Percentiles rank a stretch among this genome's conserved stretches.
phyloP scores from a whole-genome alignment of 2,888 invertebrate genomes.

The Strigamia crassipes region DNA sequence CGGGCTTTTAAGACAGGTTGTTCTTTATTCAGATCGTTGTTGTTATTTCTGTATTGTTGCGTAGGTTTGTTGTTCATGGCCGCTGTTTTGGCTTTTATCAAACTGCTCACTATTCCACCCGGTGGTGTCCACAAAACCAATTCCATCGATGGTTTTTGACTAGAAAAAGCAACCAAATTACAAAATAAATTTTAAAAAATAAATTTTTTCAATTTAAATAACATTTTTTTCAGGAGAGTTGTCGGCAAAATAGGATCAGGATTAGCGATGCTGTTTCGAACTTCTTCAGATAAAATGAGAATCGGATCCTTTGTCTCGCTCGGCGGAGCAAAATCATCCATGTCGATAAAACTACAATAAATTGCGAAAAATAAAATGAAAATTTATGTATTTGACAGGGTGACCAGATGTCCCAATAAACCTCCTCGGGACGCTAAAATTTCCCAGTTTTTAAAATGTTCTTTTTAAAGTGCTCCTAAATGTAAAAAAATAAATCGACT shows the following conservation, averaged over 20 bases:
- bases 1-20: background rate
- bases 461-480: too few species aligned
- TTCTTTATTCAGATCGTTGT: background rate
- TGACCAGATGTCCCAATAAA: too few species aligned
- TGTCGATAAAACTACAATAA: background rate
- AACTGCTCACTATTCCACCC: conserved; percentile 45
- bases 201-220: background rate
- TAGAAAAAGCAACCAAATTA: conserved; percentile 37
- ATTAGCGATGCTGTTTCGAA: background rate
- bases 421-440: too few species aligned
- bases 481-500: too few species aligned
- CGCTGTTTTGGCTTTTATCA: conserved; percentile 33
- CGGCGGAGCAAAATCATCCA: conserved; percentile 3
- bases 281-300: background rate
- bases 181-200: background rate
- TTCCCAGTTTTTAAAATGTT: too few species aligned
- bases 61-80: background rate
- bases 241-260: background rate
- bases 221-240: conserved; percentile 6
- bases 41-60: background rate
- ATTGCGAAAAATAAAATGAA: background rate
- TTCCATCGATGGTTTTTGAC: conserved; percentile 50
- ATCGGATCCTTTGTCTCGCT: background rate
- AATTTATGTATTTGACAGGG: too few species aligned
- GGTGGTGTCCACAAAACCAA: conserved; percentile 50